Percentiles rank a stretch among this genome's conserved stretches.
phyloP scores from a whole-genome alignment of 1,140 invertebrate genomes.

The Brachionus rubens region DNA sequence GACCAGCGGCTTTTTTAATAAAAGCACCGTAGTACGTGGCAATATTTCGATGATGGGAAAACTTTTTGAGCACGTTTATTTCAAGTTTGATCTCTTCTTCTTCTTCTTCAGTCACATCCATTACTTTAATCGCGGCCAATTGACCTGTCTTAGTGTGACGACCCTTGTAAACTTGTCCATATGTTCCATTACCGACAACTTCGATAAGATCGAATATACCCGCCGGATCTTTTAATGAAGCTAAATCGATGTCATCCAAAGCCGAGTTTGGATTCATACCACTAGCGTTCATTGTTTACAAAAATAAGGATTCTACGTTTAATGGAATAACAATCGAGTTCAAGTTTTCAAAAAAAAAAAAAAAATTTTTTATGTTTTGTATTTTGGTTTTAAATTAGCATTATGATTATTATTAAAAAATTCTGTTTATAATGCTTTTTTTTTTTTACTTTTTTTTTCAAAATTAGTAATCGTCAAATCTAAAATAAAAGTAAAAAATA shows the following conservation, averaged over 20 bases:
- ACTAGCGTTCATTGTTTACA: not conserved
- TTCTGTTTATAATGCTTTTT: too few relatives aligned
- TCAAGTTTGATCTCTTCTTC: conserved; percentile 99
- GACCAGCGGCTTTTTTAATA: conserved; percentile 94
- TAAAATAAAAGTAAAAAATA: too few relatives aligned
- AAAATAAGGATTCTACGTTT: too few relatives aligned
- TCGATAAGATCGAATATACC: conserved; percentile 99
- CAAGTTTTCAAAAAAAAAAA: too few relatives aligned
- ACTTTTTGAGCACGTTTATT: conserved; percentile 97
- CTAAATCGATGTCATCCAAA: conserved; percentile 38
- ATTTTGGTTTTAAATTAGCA: too few relatives aligned
- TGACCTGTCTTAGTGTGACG: conserved; percentile 99
- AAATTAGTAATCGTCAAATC: too few relatives aligned
- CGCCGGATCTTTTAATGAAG: conserved; percentile 80
- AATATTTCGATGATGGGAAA: conserved; percentile 98
- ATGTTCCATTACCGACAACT: conserved; percentile 99
- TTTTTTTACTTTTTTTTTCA: too few relatives aligned
- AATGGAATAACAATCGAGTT: too few relatives aligned
- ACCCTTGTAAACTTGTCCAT: conserved; percentile 99
- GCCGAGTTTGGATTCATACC: not conserved
- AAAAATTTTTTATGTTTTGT: too few relatives aligned
- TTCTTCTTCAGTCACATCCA: conserved; percentile 99
- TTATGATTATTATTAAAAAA: too few relatives aligned
- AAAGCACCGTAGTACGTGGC: conserved; percentile 99
- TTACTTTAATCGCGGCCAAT: conserved; percentile 97